These are phyloP conservation scores for Eonycteris spelaea DNA, from an alignment of 2,113 vertebrate genomes.

Conservation along the genomic window DNA sequence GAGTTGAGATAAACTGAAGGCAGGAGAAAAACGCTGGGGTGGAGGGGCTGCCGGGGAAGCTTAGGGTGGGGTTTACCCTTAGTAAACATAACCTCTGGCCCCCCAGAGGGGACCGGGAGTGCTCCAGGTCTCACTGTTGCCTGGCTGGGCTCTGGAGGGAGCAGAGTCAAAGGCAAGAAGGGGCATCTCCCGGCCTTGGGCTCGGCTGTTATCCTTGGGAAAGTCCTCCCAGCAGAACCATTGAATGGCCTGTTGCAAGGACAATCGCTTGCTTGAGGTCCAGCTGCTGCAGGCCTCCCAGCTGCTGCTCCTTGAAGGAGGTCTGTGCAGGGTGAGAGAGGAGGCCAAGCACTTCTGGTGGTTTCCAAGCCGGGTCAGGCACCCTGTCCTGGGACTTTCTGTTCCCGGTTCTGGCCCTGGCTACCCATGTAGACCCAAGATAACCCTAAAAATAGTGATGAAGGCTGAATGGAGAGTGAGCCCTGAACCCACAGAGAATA, in stretches of 20 bases:
- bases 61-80: not conserved
- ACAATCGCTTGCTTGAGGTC: not conserved
- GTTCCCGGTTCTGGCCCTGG: slow-evolving; percentile 21
- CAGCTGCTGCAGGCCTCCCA: not conserved
- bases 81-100: too few relatives aligned
- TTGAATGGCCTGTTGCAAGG: not conserved
- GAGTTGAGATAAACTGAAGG: not conserved
- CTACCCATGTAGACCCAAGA: slow-evolving; percentile 27
- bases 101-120: too few relatives aligned
- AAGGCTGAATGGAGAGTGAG: not conserved
- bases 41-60: not conserved
- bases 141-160: not conserved
- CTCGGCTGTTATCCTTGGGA: slow-evolving; percentile 50
- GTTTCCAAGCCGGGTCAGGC: slow-evolving; percentile 61
- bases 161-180: not conserved
- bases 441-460: slow-evolving; percentile 24
- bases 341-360: slow-evolving; percentile 42
- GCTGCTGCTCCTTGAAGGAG: slow-evolving; percentile 14
- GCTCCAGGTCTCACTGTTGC: not conserved
- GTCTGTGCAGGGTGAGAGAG: not conserved
- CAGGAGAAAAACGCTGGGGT: not conserved
- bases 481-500: not conserved
- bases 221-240: slow-evolving; percentile 46
- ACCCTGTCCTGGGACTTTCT: slow-evolving; percentile 60
- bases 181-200: not conserved